Conservation (phyloP, 2,888 invertebrate species). For the Petrolisthes manimaculis region DNA sequence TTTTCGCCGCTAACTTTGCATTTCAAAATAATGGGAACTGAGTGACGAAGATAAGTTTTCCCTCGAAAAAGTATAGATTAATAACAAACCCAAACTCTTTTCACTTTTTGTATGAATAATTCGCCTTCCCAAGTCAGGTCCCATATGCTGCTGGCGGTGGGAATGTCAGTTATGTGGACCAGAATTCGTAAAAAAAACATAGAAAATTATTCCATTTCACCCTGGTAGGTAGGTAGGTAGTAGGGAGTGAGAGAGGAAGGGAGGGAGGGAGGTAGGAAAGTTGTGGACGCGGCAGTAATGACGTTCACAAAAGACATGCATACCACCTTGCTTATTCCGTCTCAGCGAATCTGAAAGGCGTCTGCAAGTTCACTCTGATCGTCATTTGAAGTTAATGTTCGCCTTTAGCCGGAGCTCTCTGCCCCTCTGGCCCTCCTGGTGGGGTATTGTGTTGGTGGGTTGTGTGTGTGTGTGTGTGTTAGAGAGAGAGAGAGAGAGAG, state of each 20-base stretch:
- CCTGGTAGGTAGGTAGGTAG: too few relatives aligned
- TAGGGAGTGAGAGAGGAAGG: not conserved
- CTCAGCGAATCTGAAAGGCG: constrained; percentile 43
- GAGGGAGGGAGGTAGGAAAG: not conserved
- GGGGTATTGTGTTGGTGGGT: constrained; percentile 30
- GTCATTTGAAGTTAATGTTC: constrained; percentile 60
- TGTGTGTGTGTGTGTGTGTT: not conserved
- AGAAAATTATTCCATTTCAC: too few relatives aligned
- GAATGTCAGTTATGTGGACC: too few relatives aligned
- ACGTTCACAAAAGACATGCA: constrained; percentile 37
- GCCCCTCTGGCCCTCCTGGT: constrained; percentile 24
- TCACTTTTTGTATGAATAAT: too few relatives aligned
- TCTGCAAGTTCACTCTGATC: constrained; percentile 56
- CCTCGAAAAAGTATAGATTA: too few relatives aligned
- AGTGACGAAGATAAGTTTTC: too few relatives aligned
- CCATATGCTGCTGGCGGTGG: too few relatives aligned
- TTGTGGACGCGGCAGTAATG: constrained; percentile 16
- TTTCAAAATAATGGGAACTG: too few relatives aligned
- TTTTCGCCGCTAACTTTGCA: too few relatives aligned
- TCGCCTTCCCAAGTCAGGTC: too few relatives aligned
- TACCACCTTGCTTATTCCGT: constrained; percentile 59
- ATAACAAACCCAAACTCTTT: too few relatives aligned
- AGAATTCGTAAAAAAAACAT: too few relatives aligned
- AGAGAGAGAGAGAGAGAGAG: not conserved
- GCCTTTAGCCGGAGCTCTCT: constrained; percentile 49